Conservation (phyloP, 1,140 invertebrate genomes). For the Gerris buenoi region DNA sequence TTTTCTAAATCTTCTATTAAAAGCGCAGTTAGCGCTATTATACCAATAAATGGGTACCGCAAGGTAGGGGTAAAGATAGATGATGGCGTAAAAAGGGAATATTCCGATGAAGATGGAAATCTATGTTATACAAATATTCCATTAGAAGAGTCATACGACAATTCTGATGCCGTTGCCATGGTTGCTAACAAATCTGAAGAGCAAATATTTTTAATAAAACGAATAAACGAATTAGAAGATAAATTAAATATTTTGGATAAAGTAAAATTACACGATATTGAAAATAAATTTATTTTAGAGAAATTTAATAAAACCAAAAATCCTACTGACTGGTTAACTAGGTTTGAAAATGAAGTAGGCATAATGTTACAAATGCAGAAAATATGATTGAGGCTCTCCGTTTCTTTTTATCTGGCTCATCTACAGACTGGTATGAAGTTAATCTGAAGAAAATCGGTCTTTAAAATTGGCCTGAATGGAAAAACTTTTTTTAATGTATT, state of each 20-base stretch:
- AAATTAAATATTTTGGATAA: background rate
- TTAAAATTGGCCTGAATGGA: background rate
- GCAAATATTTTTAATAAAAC: background rate
- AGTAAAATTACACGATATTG: no score
- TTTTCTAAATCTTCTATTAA: background rate
- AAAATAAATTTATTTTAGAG: background rate
- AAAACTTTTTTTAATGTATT: background rate
- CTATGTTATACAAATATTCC: background rate
- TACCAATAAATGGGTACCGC: background rate
- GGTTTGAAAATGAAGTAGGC: background rate
- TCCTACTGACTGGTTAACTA: background rate
- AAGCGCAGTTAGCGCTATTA: background rate
- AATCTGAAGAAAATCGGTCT: background rate
- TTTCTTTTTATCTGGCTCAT: background rate
- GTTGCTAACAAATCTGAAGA: background rate
- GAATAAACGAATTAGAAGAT: background rate
- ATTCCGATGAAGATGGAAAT: background rate
- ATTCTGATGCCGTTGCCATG: background rate
- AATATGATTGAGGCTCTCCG: background rate
- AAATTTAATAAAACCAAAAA: background rate
- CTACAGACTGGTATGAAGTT: background rate
- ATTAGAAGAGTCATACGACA: background rate
- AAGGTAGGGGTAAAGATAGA: background rate
- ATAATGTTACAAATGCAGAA: background rate
- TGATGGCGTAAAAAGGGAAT: background rate